These are phyloP conservation scores for Beris chalybata DNA, from an alignment of 2,888 invertebrate species.

Conservation along the genomic window DNA sequence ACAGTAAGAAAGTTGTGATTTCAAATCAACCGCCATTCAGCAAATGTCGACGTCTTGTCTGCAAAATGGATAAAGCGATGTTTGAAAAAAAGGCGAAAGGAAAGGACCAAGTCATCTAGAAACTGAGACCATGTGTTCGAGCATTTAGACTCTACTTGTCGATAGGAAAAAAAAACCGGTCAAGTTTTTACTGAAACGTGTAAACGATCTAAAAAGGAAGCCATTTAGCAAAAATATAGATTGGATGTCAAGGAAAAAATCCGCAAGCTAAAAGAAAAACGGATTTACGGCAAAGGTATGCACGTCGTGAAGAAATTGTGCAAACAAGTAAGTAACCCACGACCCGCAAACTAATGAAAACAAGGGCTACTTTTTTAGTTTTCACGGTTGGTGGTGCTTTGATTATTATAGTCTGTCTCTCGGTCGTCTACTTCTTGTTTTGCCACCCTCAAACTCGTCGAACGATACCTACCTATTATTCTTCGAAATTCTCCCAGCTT, in stretches of 20 bases:
- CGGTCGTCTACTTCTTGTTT: not conserved
- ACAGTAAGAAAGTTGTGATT: conserved; percentile 7
- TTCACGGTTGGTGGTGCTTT: conserved; percentile 12
- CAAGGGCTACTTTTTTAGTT: conserved; percentile 30
- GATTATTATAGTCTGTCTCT: too few relatives aligned
- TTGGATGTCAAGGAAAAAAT: conserved; percentile 39
- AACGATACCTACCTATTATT: too few relatives aligned
- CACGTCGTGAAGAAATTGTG: conserved; percentile 11
- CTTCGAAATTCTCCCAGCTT: too few relatives aligned
- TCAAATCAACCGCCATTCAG: conserved; percentile 13
- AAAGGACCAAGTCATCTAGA: conserved; percentile 17
- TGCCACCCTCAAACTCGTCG: not conserved
- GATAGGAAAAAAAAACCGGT: conserved; percentile 1
- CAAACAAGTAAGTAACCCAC: conserved; percentile 32
- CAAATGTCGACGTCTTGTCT: conserved; percentile 28
- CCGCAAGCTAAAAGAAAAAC: conserved; percentile 20
- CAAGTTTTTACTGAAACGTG: conserved; percentile 43
- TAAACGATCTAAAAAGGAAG: conserved; percentile 57
- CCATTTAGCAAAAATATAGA: conserved; percentile 48
- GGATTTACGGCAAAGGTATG: conserved; percentile 6
- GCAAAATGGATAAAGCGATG: not conserved
- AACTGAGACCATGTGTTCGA: conserved; percentile 26
- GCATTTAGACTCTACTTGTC: conserved; percentile 6
- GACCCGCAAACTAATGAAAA: conserved; percentile 35
- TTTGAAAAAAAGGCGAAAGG: not conserved